Base-by-base conservation (phyloP, 2,113 vertebrate genomes). In the Condylura cristata region DNA sequence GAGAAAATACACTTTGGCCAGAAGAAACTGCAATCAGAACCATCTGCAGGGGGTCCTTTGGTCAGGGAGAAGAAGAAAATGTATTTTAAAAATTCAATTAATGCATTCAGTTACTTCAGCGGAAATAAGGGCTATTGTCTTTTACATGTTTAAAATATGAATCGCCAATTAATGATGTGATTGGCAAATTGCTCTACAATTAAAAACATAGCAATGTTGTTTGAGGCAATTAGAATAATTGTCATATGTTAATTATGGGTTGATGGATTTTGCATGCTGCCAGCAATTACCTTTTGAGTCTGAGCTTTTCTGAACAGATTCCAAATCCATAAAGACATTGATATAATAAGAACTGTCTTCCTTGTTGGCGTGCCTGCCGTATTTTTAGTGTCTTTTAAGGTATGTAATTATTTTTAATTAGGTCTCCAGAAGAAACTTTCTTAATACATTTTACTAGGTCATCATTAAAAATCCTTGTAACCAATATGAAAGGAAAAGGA, bases 221-320 rank as follows among this genome's bases (percentile, higher is more conserved):
- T 97, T 98, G 96, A 98, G 96, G 97, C 98, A 98, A 98, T 98
- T 98, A 98, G 98, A 98, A 98, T 98, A 98, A 98, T 98, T 97
- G 97, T 98, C 94, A 96, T 95, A 94, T 98, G 98, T 98, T 98
- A 98, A 98, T 98, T 98, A 98, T 85, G 97, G 98, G 97, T 97
- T 98, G 98, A 98, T 98, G 97, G 98, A 97, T 98, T 98, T 97
- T 98, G 97, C 97, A 81, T 89, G 97, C 96, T 98, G 98, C 97
- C 98, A 98, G 97, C 97, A 98, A 98, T 98, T 98, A 98, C 96
- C 97, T 98, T 97, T 97, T 93, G 96, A 97, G 98, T 96, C 89
- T 96, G 96, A 97, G 95, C 95, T 97, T 95, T 97, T 97, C 97
- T 98, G 98, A 98, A 98, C 95, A 28, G 24, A 91, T 93, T 98